A percentile compares a stretch with the other conserved stretches of the same genome.
Evolutionary conservation across 1,140 invertebrate genomes (phyloP).

Genomic region (Anadara kagoshimensis): DNA sequence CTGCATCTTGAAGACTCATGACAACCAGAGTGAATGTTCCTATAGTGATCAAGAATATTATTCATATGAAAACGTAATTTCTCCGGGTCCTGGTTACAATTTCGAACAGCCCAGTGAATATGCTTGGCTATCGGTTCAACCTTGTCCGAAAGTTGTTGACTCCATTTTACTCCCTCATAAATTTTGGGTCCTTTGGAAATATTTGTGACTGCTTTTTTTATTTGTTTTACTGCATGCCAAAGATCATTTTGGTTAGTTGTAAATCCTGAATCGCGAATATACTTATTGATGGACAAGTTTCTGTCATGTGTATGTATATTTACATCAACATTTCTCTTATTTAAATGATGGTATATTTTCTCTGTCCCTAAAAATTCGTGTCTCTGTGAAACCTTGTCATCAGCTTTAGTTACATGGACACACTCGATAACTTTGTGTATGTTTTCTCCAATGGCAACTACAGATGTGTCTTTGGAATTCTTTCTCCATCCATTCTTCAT

Average conservation of each 20-base stretch:
- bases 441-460: slow-evolving; percentile 18
- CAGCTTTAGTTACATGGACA: slow-evolving; percentile 16
- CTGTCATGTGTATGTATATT: slow-evolving; percentile 16
- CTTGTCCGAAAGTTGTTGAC: slow-evolving; percentile 13
- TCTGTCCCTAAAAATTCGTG: slow-evolving; percentile 12
- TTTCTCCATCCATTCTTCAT: slow-evolving; percentile 20
- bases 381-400: slow-evolving; percentile 4
- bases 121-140: slow-evolving; percentile 32
- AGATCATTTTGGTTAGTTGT: slow-evolving; percentile 31
- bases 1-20: slow-evolving; percentile 18
- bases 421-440: slow-evolving; percentile 14
- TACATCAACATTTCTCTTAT: too few relatives aligned
- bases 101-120: slow-evolving; percentile 22
- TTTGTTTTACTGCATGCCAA: slow-evolving; percentile 23
- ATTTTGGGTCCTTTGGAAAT: slow-evolving; percentile 17
- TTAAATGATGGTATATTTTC: background rate
- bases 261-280: slow-evolving; percentile 3
- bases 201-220: slow-evolving; percentile 5
- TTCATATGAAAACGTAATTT: background rate
- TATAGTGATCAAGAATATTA: slow-evolving; percentile 10
- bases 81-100: slow-evolving; percentile 2
- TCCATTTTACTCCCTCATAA: slow-evolving; percentile 16
- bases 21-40: slow-evolving; percentile 11
- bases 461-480: slow-evolving; percentile 18
- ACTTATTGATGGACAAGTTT: slow-evolving; percentile 22